Evolutionary conservation across 2,797 vertebrate species (phyloP).

Genomic region (Anguilla anguilla): DNA sequence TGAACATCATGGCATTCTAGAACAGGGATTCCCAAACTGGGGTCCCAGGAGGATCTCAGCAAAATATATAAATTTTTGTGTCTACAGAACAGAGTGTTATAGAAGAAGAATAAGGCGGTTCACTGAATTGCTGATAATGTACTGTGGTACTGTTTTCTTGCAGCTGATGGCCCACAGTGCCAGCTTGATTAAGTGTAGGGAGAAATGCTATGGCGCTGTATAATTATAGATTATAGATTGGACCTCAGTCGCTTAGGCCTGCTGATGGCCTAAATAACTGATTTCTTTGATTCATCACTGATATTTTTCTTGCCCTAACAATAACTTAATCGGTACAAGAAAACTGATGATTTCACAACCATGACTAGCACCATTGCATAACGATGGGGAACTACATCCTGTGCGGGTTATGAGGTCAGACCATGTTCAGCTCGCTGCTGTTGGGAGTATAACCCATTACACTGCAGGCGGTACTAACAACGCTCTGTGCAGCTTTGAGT

Average conservation of each 20-base stretch:
- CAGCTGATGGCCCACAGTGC: not conserved
- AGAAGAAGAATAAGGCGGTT: not conserved
- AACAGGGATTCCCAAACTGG: conserved; percentile 4
- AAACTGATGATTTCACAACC: not conserved
- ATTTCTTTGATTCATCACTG: not conserved
- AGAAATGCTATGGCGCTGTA: not conserved
- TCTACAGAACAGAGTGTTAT: conserved; percentile 33
- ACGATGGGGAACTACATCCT: not conserved
- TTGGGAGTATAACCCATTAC: not conserved
- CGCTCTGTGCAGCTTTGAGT: conserved; percentile 64
- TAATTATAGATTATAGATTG: not conserved
- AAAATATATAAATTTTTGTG: not conserved
- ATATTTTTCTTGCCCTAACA: not conserved
- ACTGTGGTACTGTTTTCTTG: not conserved
- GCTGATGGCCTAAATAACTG: not conserved
- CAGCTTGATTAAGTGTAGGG: not conserved
- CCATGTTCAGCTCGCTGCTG: not conserved
- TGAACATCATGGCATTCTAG: conserved; percentile 46
- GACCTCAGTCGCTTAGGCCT: not conserved
- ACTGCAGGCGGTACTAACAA: conserved; percentile 26
- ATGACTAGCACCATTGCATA: not conserved
- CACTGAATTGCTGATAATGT: not conserved
- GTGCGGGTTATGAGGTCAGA: not conserved
- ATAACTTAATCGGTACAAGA: not conserved
- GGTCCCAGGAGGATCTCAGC: conserved; percentile 30